Conservation (phyloP, 2,888 invertebrate genomes). For the Torymus texanus region DNA sequence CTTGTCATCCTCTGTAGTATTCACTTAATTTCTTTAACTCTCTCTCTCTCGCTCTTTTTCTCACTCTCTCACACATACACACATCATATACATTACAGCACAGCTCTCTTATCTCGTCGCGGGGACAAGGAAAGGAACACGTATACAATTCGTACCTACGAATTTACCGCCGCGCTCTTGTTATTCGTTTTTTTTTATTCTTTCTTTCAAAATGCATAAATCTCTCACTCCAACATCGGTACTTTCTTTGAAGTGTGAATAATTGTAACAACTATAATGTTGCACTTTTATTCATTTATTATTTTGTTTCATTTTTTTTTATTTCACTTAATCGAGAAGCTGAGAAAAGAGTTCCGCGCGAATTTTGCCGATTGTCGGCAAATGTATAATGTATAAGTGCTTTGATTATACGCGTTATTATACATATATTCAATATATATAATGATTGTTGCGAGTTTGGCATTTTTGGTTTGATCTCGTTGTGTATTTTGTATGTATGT, state of each 20-base stretch:
- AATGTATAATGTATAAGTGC: neutral
- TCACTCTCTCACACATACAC: neutral
- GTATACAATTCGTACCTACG: slow-evolving; percentile 54
- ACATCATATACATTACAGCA: slow-evolving; percentile 29
- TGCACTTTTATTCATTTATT: slow-evolving; percentile 45
- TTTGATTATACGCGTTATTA: neutral
- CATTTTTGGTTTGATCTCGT: slow-evolving; percentile 23
- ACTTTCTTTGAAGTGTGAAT: slow-evolving; percentile 54
- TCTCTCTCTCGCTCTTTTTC: neutral
- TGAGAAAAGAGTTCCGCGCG: slow-evolving; percentile 48
- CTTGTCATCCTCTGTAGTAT: slow-evolving; percentile 32
- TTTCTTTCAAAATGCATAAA: slow-evolving; percentile 41
- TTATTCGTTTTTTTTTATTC: too few species aligned
- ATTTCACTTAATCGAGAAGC: slow-evolving; percentile 11
- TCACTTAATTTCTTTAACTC: slow-evolving; percentile 2
- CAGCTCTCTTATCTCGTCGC: slow-evolving; percentile 10
- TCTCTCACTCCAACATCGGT: slow-evolving; percentile 34
- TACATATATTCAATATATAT: neutral
- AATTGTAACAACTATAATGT: slow-evolving; percentile 48
- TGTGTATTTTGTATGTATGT: too few species aligned
- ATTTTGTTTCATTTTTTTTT: slow-evolving; percentile 12
- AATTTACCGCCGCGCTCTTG: slow-evolving; percentile 33
- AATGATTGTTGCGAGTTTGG: slow-evolving; percentile 37
- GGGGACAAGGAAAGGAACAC: slow-evolving; percentile 54
- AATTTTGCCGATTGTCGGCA: too few species aligned